Percentiles rank a stretch among this genome's conserved stretches.
Conservation (phyloP, 2,888 invertebrate genomes). For the Cephus spinipes region DNA sequence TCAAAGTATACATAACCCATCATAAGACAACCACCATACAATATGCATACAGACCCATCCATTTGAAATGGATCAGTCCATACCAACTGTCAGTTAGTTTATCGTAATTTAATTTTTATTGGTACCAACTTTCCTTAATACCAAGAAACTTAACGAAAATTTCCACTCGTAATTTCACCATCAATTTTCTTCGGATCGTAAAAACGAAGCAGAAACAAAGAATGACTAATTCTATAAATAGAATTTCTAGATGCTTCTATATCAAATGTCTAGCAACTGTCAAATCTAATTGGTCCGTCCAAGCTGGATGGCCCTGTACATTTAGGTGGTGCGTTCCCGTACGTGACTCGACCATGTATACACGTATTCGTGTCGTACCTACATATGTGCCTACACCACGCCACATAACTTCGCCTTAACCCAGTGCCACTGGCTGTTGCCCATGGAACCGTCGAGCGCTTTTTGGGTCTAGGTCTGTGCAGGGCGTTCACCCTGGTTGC, state of each 20-base stretch:
- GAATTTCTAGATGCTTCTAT: neutral
- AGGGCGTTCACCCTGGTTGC: conserved; percentile 60
- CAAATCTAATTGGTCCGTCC: neutral
- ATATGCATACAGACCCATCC: neutral
- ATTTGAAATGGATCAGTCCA: neutral
- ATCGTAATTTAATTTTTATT: neutral
- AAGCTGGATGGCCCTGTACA: neutral
- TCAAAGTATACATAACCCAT: neutral
- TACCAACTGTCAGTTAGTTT: neutral
- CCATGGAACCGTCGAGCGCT: conserved; percentile 46
- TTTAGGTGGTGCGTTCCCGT: conserved; percentile 2
- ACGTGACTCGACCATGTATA: neutral
- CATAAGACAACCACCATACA: neutral
- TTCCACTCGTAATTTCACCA: neutral
- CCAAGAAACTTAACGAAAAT: neutral
- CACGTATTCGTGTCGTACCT: neutral
- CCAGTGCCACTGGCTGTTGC: conserved; percentile 56
- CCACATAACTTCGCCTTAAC: conserved; percentile 60
- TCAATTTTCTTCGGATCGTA: neutral
- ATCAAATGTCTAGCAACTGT: neutral
- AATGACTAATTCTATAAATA: neutral
- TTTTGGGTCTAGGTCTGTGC: conserved; percentile 65
- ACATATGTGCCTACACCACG: conserved; percentile 38
- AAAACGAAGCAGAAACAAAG: neutral
- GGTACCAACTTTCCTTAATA: neutral